Evolutionary conservation across 1,140 invertebrate genomes (phyloP).

Genomic region (Neelides sp.): DNA sequence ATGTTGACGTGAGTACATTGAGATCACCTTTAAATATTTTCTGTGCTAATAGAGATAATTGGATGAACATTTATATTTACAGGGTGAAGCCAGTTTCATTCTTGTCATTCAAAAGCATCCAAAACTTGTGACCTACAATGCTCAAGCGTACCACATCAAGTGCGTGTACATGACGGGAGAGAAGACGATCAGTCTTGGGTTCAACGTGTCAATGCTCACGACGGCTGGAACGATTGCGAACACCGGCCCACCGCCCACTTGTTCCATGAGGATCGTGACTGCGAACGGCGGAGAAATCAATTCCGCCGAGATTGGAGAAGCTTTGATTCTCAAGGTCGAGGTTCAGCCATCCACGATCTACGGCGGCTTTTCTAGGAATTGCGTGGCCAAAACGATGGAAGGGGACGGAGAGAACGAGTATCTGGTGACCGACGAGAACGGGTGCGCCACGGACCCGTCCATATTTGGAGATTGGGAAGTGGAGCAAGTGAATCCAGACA

Average conservation of each 20-base stretch:
- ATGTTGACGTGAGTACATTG: conserved; percentile 61
- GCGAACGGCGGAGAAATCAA: conserved; percentile 73
- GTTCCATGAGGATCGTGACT: conserved; percentile 80
- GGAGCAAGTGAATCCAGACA: conserved; percentile 66
- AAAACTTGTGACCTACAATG: conserved; percentile 84
- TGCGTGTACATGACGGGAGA: conserved; percentile 88
- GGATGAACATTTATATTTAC: conserved; percentile 29
- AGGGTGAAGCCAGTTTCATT: conserved; percentile 82
- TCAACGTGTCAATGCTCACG: conserved; percentile 89
- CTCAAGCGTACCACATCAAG: conserved; percentile 86
- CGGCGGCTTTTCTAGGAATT: conserved; percentile 82
- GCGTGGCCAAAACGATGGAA: conserved; percentile 76
- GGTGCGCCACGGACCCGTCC: conserved; percentile 78
- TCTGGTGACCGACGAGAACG: conserved; percentile 82
- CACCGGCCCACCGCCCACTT: conserved; percentile 82
- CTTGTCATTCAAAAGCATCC: conserved; percentile 90
- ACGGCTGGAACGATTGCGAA: conserved; percentile 86
- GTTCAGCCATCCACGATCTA: conserved; percentile 89
- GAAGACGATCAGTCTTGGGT: conserved; percentile 81
- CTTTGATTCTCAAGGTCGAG: conserved; percentile 76
- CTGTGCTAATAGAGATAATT: background rate
- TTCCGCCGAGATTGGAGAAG: conserved; percentile 83
- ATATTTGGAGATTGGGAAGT: conserved; percentile 90
- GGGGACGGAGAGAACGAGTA: conserved; percentile 84
- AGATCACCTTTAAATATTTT: background rate